Base-by-base conservation (phyloP, 2,113 vertebrate species). In the Gallinago media region DNA sequence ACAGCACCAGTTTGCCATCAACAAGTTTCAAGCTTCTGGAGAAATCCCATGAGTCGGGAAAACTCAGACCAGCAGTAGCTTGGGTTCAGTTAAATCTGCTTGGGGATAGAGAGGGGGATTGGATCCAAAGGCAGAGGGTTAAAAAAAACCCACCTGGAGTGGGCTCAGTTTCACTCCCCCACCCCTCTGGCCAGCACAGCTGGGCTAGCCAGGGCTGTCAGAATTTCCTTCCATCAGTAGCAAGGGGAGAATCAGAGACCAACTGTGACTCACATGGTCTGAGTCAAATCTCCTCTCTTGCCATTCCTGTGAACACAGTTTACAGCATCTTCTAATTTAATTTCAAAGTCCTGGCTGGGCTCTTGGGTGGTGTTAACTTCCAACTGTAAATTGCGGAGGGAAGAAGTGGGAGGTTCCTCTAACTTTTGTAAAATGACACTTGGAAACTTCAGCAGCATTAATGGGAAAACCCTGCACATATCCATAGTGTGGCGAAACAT, bases 401-500 rank as follows among this genome's bases (percentile, higher is more conserved):
- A 49, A 91, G 42, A 67, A 56, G 52, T 19, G 77, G 79, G 88
- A 82, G 82, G 83, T 62, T 88, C 76, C 92, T 79, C 56, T 3
- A 13, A 11, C 73, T 85, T 40, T 9, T 42, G 92, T 59, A 42
- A 67, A 80, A 73, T 19, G 59, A 91, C 70, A 22, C 79, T 89
- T 52, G 92, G 93, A 96, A 95, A 97, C 29, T 94, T 72, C 12
- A 68, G 71, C 77, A 72, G 61, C 73, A 75, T 18, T 20, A 78
- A 76, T 59, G 77, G 89, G 71, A 91, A 94, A 87, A 49, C 44
- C 86, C 84, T 79, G 56, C 4, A 3, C 40, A 9, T 9, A 44
- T 10, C 61, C 46, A 16, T 6, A 4, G 56, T 3, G 56, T 3
- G 65, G 72, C 52, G 63, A 12, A 36, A 2, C 16, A 85, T 15